Percentiles rank a stretch among this genome's conserved stretches.
These are phyloP conservation scores for Chionomys nivalis DNA, from an alignment of 2,113 vertebrate genomes.

Conservation along the genomic window DNA sequence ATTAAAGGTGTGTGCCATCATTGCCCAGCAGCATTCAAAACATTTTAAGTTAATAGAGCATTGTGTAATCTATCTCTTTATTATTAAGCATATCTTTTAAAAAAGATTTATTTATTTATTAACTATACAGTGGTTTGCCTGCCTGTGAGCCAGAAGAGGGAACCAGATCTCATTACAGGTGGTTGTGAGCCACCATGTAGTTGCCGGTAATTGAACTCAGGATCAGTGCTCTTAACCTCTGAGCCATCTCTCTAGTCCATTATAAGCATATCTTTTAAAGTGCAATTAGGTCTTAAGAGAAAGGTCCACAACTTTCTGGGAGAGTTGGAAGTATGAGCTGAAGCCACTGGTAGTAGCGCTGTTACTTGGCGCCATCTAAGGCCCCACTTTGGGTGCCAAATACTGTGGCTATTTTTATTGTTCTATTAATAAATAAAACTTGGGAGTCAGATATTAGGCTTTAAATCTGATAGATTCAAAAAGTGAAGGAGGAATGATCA, in stretches of 20 bases:
- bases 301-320: not conserved
- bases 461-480: not conserved
- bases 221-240: no score
- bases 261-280: not conserved
- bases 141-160: no score
- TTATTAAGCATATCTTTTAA: not conserved
- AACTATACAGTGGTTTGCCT: no score
- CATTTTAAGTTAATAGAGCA: not conserved
- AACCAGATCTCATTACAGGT: no score
- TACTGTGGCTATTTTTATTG: not conserved
- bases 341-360: not conserved
- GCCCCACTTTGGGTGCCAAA: not conserved
- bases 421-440: not conserved
- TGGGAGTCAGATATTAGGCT: not conserved
- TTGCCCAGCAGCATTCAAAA: not conserved
- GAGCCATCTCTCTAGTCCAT: not conserved
- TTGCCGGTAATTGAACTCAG: no score
- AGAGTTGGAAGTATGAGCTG: not conserved
- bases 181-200: no score
- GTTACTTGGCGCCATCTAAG: no score
- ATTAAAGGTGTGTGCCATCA: no score
- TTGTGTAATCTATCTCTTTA: not conserved
- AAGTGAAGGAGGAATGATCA: not conserved
- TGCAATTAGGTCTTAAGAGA: not conserved
- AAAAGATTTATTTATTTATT: no score